A percentile compares a stretch with the other conserved stretches of the same genome.
These are phyloP conservation scores for Hemithea aestivaria DNA, from an alignment of 2,888 invertebrate species.

Conservation along the genomic window DNA sequence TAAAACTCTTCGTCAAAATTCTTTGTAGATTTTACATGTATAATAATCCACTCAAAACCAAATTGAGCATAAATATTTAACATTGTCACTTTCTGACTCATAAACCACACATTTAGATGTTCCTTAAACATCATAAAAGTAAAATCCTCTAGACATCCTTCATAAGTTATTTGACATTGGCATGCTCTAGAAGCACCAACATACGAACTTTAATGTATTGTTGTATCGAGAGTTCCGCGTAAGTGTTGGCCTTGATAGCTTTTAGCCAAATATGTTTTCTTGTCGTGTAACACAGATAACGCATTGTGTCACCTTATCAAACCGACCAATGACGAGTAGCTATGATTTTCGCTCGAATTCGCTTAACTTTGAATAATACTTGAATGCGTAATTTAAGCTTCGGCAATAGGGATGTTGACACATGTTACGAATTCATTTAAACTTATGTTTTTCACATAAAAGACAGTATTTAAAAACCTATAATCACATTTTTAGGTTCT, in stretches of 20 bases:
- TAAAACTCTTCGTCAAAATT: too few species aligned
- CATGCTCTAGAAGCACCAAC: constrained; percentile 18
- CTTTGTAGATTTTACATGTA: too few species aligned
- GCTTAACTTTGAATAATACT: constrained; percentile 3
- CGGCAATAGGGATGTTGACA: too few species aligned
- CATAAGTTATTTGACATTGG: constrained; percentile 61
- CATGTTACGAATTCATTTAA: too few species aligned
- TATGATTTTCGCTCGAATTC: constrained; percentile 1
- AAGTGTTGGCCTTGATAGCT: constrained; percentile 61
- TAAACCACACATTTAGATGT: not conserved
- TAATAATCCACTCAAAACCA: too few species aligned
- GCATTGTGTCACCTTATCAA: constrained; percentile 59
- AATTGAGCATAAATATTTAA: too few species aligned
- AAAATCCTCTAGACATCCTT: constrained; percentile 46
- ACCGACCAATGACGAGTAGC: constrained; percentile 35
- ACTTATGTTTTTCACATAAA: too few species aligned
- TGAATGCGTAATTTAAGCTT: too few species aligned
- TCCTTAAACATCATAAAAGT: constrained; percentile 3
- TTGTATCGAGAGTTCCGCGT: constrained; percentile 56
- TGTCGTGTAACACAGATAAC: constrained; percentile 49
- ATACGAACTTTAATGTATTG: constrained; percentile 16
- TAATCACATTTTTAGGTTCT: too few species aligned
- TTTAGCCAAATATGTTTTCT: constrained; percentile 62
- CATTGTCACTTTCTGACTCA: too few species aligned
- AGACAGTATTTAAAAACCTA: too few species aligned